phyloP scores from a whole-genome alignment of 2,888 invertebrate species.

The Norana najaformis region DNA sequence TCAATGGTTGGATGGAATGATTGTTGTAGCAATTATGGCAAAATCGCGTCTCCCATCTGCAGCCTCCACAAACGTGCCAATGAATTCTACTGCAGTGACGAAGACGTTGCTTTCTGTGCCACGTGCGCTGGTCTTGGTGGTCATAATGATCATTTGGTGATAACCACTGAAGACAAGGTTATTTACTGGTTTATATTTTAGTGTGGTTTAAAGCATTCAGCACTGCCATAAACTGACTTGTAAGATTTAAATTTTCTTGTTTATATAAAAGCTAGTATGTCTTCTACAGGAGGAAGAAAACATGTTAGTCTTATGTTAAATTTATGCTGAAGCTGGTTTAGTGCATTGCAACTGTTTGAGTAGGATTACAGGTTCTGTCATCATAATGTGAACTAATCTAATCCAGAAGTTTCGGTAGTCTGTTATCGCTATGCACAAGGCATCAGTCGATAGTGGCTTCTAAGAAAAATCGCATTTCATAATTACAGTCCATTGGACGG shows the following conservation, averaged over 20 bases:
- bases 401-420: no score
- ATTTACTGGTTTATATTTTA: neutral
- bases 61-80: neutral
- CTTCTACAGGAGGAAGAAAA: neutral
- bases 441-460: no score
- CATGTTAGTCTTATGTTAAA: neutral
- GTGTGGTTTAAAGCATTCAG: neutral
- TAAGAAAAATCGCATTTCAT: no score
- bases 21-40: neutral
- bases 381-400: no score
- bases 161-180: conserved; percentile 15
- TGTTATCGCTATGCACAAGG: no score
- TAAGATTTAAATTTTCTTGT: neutral
- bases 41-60: neutral
- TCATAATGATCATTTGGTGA: neutral
- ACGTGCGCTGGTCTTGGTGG: neutral
- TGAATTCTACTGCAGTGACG: conserved; percentile 1
- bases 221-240: no score
- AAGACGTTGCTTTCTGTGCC: neutral
- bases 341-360: no score
- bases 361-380: no score
- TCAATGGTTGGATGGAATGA: neutral
- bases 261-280: neutral
- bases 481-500: no score
- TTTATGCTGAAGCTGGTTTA: no score